Evolutionary conservation across 2,113 vertebrate species (phyloP).

Genomic region (Hippocampus mohnikei): DNA sequence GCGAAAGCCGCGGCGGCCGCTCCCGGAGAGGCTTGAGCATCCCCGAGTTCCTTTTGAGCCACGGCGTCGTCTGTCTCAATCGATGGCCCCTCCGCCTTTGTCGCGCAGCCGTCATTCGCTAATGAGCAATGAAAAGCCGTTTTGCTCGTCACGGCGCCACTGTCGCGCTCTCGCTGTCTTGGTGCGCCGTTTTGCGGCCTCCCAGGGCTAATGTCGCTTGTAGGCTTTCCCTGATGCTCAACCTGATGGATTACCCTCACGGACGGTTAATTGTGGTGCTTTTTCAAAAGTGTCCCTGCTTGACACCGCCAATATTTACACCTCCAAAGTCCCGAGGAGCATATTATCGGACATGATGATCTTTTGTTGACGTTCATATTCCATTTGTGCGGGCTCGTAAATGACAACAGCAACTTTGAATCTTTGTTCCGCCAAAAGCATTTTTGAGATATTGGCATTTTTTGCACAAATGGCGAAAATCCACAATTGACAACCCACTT

Average conservation of each 20-base stretch:
- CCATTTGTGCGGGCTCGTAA: too few species aligned
- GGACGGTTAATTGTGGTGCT: background rate
- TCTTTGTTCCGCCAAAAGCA: too few species aligned
- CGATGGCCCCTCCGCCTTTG: conserved; percentile 13
- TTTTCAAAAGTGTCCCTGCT: conserved; percentile 2
- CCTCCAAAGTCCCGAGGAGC: background rate
- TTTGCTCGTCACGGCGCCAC: conserved; percentile 16
- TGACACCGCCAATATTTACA: conserved; percentile 2
- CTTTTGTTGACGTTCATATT: too few species aligned
- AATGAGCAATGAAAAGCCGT: conserved; percentile 37
- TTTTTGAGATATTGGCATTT: too few species aligned
- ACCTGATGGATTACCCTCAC: conserved; percentile 14
- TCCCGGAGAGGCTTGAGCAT: conserved; percentile 29
- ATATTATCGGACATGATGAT: too few species aligned
- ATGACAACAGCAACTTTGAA: too few species aligned
- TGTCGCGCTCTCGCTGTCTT: background rate
- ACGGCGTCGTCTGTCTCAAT: conserved; percentile 36
- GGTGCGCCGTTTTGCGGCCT: conserved; percentile 9
- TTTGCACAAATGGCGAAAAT: too few species aligned
- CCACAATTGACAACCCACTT: too few species aligned
- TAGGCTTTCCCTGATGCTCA: conserved; percentile 7
- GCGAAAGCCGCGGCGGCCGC: conserved; percentile 18
- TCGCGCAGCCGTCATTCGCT: conserved; percentile 35
- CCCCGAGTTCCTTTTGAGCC: conserved; percentile 11
- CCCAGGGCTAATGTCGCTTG: conserved; percentile 17